Percentiles rank a stretch among this genome's conserved stretches.
Evolutionary conservation across 1,140 invertebrate genomes (phyloP).

Genomic region (Drosophila equinoxialis): DNA sequence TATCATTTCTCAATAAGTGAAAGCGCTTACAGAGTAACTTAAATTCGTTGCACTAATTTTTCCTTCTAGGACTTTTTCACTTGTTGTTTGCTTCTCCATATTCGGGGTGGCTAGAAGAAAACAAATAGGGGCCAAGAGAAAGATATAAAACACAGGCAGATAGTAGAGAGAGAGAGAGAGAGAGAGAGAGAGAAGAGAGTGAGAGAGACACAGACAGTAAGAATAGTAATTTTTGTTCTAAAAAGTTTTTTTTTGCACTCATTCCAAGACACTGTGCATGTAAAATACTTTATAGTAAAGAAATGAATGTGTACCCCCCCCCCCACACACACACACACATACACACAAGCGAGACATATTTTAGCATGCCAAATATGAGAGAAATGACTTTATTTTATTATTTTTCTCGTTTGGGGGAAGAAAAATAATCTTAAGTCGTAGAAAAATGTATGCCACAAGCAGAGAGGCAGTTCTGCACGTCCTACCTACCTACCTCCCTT

Average conservation of each 20-base stretch:
- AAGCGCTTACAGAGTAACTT: background rate
- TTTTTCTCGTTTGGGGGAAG: background rate
- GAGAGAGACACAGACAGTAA: background rate
- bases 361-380: constrained; percentile 71
- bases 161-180: background rate
- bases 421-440: background rate
- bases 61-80: constrained; percentile 22
- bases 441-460: too few relatives aligned
- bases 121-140: background rate
- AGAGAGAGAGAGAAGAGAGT: background rate
- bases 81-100: constrained; percentile 3
- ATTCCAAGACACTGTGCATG: background rate
- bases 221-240: constrained; percentile 49
- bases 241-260: constrained; percentile 36
- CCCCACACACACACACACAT: constrained; percentile 23
- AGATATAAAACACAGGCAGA: background rate
- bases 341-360: constrained; percentile 56
- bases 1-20: too few relatives aligned
- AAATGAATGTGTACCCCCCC: constrained; percentile 3
- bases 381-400: constrained; percentile 51
- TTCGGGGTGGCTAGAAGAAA: constrained; percentile 21
- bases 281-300: too few relatives aligned
- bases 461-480: too few relatives aligned
- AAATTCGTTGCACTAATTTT: background rate
- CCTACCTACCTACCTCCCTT: too few relatives aligned